phyloP scores from a whole-genome alignment of 2,113 vertebrate genomes.

The Pagrus major region DNA sequence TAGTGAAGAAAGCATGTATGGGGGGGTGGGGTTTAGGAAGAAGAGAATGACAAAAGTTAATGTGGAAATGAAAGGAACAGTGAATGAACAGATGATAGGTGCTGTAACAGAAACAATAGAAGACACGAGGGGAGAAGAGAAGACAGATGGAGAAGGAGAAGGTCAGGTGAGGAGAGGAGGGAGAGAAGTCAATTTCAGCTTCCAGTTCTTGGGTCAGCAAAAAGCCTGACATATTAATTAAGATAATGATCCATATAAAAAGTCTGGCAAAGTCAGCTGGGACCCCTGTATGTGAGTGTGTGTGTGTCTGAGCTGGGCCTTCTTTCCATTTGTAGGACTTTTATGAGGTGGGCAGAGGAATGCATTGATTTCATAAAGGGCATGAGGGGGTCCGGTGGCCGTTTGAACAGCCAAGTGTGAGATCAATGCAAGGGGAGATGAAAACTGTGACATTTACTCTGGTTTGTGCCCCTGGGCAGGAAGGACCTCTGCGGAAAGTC shows the following conservation, averaged over 20 bases:
- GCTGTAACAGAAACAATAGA: not conserved
- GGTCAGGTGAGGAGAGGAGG: constrained; percentile 31
- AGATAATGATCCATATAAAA: constrained; percentile 73
- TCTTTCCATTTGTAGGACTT: constrained; percentile 58
- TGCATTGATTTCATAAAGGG: constrained; percentile 81
- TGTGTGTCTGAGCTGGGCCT: not conserved
- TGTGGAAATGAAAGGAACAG: not conserved
- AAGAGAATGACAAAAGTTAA: not conserved
- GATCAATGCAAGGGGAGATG: constrained; percentile 71
- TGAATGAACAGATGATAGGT: not conserved
- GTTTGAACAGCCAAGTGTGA: constrained; percentile 67
- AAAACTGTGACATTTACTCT: constrained; percentile 77
- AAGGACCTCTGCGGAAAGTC: constrained; percentile 64
- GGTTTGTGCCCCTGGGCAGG: constrained; percentile 64
- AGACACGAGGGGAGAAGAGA: not conserved
- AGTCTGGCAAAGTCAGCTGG: constrained; percentile 37
- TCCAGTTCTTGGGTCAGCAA: constrained; percentile 50
- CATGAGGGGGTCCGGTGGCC: constrained; percentile 65
- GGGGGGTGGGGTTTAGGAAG: too few relatives aligned
- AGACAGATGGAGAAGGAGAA: not conserved
- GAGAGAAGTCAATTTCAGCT: constrained; percentile 46
- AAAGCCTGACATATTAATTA: constrained; percentile 73
- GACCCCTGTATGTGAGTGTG: not conserved
- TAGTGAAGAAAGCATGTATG: not conserved
- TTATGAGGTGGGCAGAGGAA: constrained; percentile 68